Percentiles rank a stretch among this genome's conserved stretches.
Evolutionary conservation across 2,113 vertebrate genomes (phyloP).

Genomic region (Sarotherodon lohbergeri): DNA sequence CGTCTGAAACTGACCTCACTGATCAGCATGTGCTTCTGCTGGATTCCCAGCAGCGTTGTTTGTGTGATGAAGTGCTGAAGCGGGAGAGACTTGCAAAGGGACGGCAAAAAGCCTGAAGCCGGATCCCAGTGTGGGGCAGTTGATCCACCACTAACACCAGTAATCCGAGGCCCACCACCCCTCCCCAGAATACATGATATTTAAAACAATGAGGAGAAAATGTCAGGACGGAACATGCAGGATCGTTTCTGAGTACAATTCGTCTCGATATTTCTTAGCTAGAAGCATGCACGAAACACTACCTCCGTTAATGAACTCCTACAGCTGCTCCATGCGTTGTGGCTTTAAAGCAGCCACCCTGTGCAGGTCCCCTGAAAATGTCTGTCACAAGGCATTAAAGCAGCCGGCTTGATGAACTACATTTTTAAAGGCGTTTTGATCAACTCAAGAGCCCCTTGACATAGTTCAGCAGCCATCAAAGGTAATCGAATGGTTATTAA

Average conservation of each 20-base stretch:
- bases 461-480: constrained; percentile 43
- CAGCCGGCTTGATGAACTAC: constrained; percentile 4
- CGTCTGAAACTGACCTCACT: constrained; percentile 10
- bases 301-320: not conserved
- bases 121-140: constrained; percentile 24
- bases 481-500: constrained; percentile 28
- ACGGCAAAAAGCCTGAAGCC: constrained; percentile 6
- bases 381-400: constrained; percentile 10
- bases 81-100: not conserved
- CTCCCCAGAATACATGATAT: constrained; percentile 6
- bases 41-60: not conserved
- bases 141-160: constrained; percentile 32
- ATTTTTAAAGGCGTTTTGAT: constrained; percentile 45
- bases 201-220: constrained; percentile 1
- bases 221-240: not conserved
- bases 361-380: not conserved
- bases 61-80: constrained; percentile 4
- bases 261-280: not conserved
- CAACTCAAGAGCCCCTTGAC: constrained; percentile 29
- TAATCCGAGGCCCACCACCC: constrained; percentile 27
- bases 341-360: not conserved
- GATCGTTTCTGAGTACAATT: not conserved
- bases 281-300: not conserved
- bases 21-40: not conserved
- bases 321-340: not conserved